Evolutionary conservation across 1,140 invertebrate genomes (phyloP).

Genomic region (Hypothenemus hampei): DNA sequence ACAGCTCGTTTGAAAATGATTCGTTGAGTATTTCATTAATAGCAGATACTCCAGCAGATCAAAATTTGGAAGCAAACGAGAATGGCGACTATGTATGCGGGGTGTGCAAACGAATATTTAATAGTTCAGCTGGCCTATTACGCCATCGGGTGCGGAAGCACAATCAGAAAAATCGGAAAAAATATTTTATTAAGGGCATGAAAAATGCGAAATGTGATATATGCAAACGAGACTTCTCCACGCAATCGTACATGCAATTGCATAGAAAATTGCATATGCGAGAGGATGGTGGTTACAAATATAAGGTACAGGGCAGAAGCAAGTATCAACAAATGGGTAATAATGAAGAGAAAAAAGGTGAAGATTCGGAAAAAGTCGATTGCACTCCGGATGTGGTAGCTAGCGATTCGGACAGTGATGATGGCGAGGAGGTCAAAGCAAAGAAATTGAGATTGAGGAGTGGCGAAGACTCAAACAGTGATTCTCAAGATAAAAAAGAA

Average conservation of each 20-base stretch:
- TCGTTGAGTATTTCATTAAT: slow-evolving; percentile 14
- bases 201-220: slow-evolving; percentile 43
- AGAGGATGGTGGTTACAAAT: slow-evolving; percentile 38
- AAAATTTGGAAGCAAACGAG: slow-evolving; percentile 24
- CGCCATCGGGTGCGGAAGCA: slow-evolving; percentile 39
- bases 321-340: slow-evolving; percentile 29
- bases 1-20: slow-evolving; percentile 16
- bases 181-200: slow-evolving; percentile 43
- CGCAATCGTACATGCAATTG: slow-evolving; percentile 39
- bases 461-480: too few relatives aligned
- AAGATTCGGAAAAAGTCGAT: slow-evolving; percentile 7
- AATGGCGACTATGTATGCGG: slow-evolving; percentile 34
- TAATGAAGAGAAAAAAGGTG: slow-evolving; percentile 16
- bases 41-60: slow-evolving; percentile 18
- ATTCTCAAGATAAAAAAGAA: slow-evolving; percentile 8
- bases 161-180: slow-evolving; percentile 37
- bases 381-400: slow-evolving; percentile 5
- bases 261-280: slow-evolving; percentile 39
- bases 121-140: slow-evolving; percentile 33
- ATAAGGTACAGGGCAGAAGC: slow-evolving; percentile 37
- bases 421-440: slow-evolving; percentile 7
- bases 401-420: slow-evolving; percentile 8
- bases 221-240: slow-evolving; percentile 41
- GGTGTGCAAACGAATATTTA: slow-evolving; percentile 34
- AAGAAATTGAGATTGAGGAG: neutral